Base-by-base conservation (phyloP, 2,113 vertebrate species). In the Gavia stellata region DNA sequence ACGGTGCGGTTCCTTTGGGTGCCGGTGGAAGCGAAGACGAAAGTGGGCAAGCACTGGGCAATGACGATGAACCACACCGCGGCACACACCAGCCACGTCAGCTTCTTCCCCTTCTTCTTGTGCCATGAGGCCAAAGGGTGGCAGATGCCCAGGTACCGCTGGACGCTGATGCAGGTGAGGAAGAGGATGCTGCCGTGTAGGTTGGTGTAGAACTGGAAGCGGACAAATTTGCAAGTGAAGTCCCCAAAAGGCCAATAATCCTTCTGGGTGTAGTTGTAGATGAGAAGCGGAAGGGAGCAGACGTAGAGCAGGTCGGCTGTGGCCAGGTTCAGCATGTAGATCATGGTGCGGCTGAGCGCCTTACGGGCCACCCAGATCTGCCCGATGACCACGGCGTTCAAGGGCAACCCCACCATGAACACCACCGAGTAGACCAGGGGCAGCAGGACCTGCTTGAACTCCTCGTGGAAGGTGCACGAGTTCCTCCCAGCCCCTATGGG, bases 191-290 rank as follows among this genome's bases (percentile, higher is more conserved):
- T 99, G 90, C 99, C 83, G 0, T 99, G 99, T 6, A 99, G 97
- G 96, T 99, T 99, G 96, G 98, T 99, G 90, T 99, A 99, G 98
- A 99, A 99, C 97, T 99, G 99, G 97, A 99, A 99, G 62, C 99
- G 98, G 34, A 99, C 95, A 2, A 99, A 95, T 50, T 99, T 99
- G 97, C 99, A 99, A 56, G 98, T 88, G 63, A 99, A 96, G 92
- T 99, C 99, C 2, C 99, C 99, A 5, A 99, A 99, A 25, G 99
- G 99, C 99, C 99, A 99, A 85, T 99, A 99, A 97, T 99, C 99
- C 21, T 98, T 98, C 53, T 98, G 99, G 87, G 97, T 98, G 4
- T 99, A 99, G 98, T 99, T 99, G 97, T 99, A 99, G 96, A 99
- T 99, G 86, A 99, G 99, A 59, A 99, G 97, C 0, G 99, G 99